Base-by-base conservation (phyloP, 23 tunicate genomes). In the Phallusia fumigata region DNA sequence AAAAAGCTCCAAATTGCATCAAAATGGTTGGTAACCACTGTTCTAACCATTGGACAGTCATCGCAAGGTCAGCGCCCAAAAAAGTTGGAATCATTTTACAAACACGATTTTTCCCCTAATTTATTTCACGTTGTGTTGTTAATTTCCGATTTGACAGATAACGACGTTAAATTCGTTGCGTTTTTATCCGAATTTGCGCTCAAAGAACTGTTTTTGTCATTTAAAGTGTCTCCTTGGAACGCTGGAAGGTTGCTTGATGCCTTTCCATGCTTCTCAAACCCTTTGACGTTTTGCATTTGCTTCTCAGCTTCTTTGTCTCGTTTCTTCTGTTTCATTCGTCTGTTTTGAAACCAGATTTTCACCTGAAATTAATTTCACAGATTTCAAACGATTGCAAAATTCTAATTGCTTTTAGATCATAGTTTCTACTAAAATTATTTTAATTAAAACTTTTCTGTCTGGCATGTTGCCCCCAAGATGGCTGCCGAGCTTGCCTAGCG, bases 281-380 rank as follows among this genome's bases (percentile, higher is more conserved):
- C 28, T 58, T 58, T 58, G 11, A 58, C 2, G 31, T 35, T 77
- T 65, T 75, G 80, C 79, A 79, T 82, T 76, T 80, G 82, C 75
- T 95, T 95, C 47, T 90, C 99, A 31, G 92, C 93, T 91, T 95
- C 99, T 84, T 95, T 95, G 65, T 95, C 99, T 32, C 99, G 86
- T 77, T 95, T 95, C 78, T 95, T 95, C 88, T 95, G 99, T 79
- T 95, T 95, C 99, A 95, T 95, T 84, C 99, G 87, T 33, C 99
- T 86, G 76, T 95, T 95, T 84, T 95, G 99, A 72, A 95, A 95
- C 99, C 99, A 95, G 2, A 95, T 95, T 81, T 95, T 95, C 6
- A 95, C 99, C 98, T 93, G 80, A 0, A 86, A 80, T 0, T n/a
- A 40, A 26, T n/a, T n/a, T n/a, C n/a, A n/a, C n/a, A n/a, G n/a